phyloP scores from a whole-genome alignment of 2,113 vertebrate genomes.

The Plectropomus leopardus region DNA sequence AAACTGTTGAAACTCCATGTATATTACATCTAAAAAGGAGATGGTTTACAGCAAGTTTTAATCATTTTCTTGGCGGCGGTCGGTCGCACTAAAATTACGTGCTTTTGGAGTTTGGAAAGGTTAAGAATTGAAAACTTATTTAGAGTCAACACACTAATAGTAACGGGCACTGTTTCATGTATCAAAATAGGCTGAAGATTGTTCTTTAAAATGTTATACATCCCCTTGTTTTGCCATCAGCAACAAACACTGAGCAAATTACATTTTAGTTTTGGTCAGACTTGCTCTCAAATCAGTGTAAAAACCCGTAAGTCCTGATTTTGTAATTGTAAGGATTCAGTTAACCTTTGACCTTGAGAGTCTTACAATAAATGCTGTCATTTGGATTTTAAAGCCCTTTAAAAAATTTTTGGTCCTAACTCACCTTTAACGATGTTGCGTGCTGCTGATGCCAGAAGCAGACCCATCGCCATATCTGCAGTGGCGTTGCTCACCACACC shows the following conservation, averaged over 20 bases:
- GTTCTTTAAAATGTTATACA: neutral
- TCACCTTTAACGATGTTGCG: constrained; percentile 78
- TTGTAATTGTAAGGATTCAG: neutral
- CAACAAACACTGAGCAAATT: neutral
- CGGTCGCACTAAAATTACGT: too few relatives aligned
- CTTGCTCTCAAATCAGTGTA: neutral
- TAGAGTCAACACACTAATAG: too few relatives aligned
- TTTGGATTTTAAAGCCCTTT: neutral
- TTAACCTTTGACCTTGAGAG: neutral
- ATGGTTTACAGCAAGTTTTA: too few relatives aligned
- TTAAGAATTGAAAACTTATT: too few relatives aligned
- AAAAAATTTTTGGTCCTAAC: neutral
- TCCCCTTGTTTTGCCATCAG: neutral
- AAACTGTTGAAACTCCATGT: too few relatives aligned
- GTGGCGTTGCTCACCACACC: constrained; percentile 81
- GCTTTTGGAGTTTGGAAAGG: too few relatives aligned
- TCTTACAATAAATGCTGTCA: neutral
- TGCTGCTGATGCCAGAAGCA: constrained; percentile 89
- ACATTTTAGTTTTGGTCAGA: neutral
- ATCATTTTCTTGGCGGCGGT: too few relatives aligned
- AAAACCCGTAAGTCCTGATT: neutral
- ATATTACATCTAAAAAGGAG: too few relatives aligned
- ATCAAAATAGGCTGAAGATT: too few relatives aligned
- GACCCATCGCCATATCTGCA: constrained; percentile 87
- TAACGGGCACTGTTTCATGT: too few relatives aligned